These are phyloP conservation scores for Cantharis rufa DNA, from an alignment of 2,888 invertebrate species.

Conservation along the genomic window DNA sequence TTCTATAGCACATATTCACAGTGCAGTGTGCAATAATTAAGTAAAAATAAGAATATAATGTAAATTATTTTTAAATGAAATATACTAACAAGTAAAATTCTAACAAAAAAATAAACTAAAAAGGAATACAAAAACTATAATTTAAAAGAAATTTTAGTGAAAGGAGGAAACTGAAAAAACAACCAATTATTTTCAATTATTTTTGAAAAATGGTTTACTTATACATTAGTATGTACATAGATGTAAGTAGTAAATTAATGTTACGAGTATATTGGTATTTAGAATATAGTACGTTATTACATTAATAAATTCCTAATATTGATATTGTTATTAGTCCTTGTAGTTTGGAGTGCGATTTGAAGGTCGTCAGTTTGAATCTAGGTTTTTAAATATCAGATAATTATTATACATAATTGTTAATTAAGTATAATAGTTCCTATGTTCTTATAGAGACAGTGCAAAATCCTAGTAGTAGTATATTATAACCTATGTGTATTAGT, in stretches of 20 bases:
- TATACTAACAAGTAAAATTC: neutral
- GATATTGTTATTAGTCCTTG: neutral
- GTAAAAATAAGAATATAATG: neutral
- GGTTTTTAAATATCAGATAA: neutral
- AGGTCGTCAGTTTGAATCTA: neutral
- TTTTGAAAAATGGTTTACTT: constrained; percentile 1
- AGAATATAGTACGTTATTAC: neutral
- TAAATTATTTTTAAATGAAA: neutral
- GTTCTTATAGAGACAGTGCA: neutral
- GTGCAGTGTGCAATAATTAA: neutral
- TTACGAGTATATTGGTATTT: neutral
- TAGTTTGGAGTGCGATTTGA: neutral
- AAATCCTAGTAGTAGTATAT: neutral
- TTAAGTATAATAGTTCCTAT: neutral
- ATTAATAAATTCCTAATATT: neutral
- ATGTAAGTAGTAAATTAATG: neutral
- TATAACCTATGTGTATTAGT: no score
- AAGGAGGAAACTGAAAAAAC: neutral
- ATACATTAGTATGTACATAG: neutral
- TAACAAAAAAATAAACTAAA: neutral
- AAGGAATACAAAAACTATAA: neutral
- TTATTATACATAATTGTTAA: neutral
- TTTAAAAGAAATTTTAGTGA: neutral
- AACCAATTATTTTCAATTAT: neutral
- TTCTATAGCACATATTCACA: neutral